A percentile compares a stretch with the other conserved stretches of the same genome.
These are phyloP conservation scores for Erpornis zantholeuca DNA, from an alignment of 2,113 vertebrate species.

Conservation along the genomic window DNA sequence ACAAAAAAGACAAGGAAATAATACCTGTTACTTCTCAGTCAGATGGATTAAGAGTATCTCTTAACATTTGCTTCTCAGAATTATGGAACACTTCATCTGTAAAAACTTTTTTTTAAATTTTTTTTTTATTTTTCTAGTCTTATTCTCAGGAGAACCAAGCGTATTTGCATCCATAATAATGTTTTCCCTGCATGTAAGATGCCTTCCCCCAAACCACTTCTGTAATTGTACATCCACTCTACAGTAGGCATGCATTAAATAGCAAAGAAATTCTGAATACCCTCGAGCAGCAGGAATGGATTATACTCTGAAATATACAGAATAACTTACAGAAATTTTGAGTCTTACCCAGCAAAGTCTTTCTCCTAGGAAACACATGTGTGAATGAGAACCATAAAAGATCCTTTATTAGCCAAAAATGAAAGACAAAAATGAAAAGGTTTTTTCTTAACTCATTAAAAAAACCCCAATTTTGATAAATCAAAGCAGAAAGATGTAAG, in stretches of 20 bases:
- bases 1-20: not conserved
- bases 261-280: not conserved
- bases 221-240: not conserved
- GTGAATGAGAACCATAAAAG: not conserved
- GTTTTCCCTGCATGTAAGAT: not conserved
- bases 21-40: not conserved
- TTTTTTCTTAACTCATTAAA: not conserved
- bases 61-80: not conserved
- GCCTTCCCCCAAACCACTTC: not conserved
- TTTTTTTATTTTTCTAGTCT: not conserved
- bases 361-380: not conserved
- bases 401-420: not conserved
- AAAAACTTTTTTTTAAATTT: not conserved
- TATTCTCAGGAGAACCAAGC: not conserved
- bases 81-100: not conserved
- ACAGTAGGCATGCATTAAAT: not conserved
- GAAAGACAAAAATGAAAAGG: not conserved
- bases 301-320: not conserved
- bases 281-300: not conserved
- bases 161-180: not conserved
- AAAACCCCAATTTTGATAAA: not conserved
- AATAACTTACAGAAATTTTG: not conserved
- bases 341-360: not conserved
- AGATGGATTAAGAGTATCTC: not conserved
- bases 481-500: not conserved